Evolutionary conservation across 2,113 vertebrate genomes (phyloP).

Genomic region (Chunga burmeisteri): DNA sequence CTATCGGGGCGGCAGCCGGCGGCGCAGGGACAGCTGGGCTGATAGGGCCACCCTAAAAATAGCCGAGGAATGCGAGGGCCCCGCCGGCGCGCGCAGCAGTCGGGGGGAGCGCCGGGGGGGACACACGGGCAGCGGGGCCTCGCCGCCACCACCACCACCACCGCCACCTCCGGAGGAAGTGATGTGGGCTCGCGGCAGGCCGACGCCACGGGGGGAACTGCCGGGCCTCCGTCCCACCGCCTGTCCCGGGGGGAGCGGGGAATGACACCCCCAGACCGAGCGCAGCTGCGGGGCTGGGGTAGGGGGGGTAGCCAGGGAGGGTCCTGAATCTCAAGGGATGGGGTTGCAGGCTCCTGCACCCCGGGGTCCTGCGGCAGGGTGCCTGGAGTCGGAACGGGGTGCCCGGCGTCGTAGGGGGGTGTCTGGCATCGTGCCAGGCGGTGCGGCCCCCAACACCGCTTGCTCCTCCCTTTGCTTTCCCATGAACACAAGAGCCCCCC

Average conservation of each 20-base stretch:
- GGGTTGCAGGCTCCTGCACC: rapidly evolving
- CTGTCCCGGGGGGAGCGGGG: not conserved
- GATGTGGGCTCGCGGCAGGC: conserved; percentile 22
- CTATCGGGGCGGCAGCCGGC: not conserved
- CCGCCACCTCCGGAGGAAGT: conserved; percentile 63
- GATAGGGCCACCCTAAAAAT: conserved; percentile 83
- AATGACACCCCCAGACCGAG: not conserved
- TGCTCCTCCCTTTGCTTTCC: not conserved
- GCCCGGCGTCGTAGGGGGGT: not conserved
- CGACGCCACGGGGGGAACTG: not conserved
- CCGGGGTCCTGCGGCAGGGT: rapidly evolving
- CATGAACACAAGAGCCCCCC: not conserved
- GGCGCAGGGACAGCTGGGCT: conserved; percentile 83
- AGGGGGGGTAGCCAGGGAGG: not conserved
- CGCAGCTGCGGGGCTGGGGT: rapidly evolving
- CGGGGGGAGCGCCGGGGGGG: conserved; percentile 3
- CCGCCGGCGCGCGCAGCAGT: conserved; percentile 21
- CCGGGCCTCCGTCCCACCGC: not conserved
- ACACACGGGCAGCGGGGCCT: not conserved
- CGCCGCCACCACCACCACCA: not conserved
- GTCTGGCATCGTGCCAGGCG: rapidly evolving
- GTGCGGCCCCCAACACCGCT: not conserved
- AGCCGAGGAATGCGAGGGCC: conserved; percentile 71
- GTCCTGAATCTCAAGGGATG: rapidly evolving
- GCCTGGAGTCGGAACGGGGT: rapidly evolving